These are phyloP conservation scores for Cosmia pyralina DNA, from an alignment of 2,888 invertebrate genomes.

Conservation along the genomic window DNA sequence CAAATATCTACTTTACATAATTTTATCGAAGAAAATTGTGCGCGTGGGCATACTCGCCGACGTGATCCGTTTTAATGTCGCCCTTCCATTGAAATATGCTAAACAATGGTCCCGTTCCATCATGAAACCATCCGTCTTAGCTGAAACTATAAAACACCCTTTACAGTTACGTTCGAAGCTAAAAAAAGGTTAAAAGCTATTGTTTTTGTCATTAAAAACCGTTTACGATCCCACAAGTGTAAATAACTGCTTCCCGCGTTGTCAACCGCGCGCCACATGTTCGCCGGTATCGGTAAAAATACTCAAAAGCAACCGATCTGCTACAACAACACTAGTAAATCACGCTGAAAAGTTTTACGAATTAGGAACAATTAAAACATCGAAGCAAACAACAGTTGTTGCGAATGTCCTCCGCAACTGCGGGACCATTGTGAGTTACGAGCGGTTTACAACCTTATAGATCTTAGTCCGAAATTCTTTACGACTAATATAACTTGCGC, in stretches of 20 bases:
- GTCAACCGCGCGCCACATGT: constrained; percentile 73
- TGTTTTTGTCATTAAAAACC: constrained; percentile 75
- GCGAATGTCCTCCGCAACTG: constrained; percentile 88
- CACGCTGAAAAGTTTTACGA: constrained; percentile 87
- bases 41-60: constrained; percentile 80
- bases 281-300: constrained; percentile 68
- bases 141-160: constrained; percentile 56
- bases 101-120: constrained; percentile 70
- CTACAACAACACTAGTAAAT: constrained; percentile 86
- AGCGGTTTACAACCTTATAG: constrained; percentile 87
- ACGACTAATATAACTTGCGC: constrained; percentile 89
- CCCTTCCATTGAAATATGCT: constrained; percentile 83
- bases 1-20: constrained; percentile 87
- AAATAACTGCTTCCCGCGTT: constrained; percentile 75
- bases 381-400: constrained; percentile 89
- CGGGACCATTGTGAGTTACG: constrained; percentile 88
- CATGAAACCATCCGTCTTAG: constrained; percentile 59
- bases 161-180: constrained; percentile 46
- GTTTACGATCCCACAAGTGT: constrained; percentile 78
- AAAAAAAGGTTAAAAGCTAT: constrained; percentile 61
- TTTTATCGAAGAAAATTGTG: constrained; percentile 87
- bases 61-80: constrained; percentile 82
- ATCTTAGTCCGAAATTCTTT: constrained; percentile 89
- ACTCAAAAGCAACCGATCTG: constrained; percentile 76
- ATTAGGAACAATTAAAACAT: constrained; percentile 90